These are phyloP conservation scores for Ennomos quercinarius DNA, from an alignment of 2,888 invertebrate genomes.

Conservation along the genomic window DNA sequence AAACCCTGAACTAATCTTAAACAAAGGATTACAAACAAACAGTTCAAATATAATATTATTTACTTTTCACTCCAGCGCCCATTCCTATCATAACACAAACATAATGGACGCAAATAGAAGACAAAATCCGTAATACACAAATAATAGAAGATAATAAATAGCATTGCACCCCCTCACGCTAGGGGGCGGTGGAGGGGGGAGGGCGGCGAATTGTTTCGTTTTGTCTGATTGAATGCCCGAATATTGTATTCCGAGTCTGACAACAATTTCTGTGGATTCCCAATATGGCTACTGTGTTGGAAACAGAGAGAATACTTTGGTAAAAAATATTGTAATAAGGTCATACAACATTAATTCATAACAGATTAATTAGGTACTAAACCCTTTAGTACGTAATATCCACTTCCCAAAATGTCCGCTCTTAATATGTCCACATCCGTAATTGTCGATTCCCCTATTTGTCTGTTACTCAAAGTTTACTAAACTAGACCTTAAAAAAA, in stretches of 20 bases:
- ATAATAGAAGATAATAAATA: slow-evolving; percentile 29
- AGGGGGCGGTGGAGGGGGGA: slow-evolving; percentile 2
- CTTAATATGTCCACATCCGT: too few species aligned
- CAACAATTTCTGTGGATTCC: slow-evolving; percentile 43
- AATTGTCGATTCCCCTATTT: too few species aligned
- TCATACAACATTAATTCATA: too few species aligned
- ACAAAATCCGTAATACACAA: slow-evolving; percentile 27
- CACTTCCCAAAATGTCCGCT: too few species aligned
- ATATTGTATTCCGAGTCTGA: slow-evolving; percentile 57
- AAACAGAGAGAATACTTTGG: background rate
- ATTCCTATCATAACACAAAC: slow-evolving; percentile 9
- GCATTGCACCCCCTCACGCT: slow-evolving; percentile 2
- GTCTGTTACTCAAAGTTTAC: too few species aligned
- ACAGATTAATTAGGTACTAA: too few species aligned
- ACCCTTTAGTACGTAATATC: too few species aligned
- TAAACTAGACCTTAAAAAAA: too few species aligned
- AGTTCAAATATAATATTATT: background rate
- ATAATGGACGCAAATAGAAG: slow-evolving; percentile 19
- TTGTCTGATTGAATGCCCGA: slow-evolving; percentile 57
- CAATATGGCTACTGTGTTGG: slow-evolving; percentile 2
- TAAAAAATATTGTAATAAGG: too few species aligned
- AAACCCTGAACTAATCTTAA: too few species aligned
- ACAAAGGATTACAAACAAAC: too few species aligned
- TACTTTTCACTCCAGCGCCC: slow-evolving; percentile 4
- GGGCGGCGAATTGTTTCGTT: slow-evolving; percentile 50